These are phyloP conservation scores for Megaustenia siamemsis DNA, from an alignment of 2,888 invertebrate genomes.

Conservation along the genomic window DNA sequence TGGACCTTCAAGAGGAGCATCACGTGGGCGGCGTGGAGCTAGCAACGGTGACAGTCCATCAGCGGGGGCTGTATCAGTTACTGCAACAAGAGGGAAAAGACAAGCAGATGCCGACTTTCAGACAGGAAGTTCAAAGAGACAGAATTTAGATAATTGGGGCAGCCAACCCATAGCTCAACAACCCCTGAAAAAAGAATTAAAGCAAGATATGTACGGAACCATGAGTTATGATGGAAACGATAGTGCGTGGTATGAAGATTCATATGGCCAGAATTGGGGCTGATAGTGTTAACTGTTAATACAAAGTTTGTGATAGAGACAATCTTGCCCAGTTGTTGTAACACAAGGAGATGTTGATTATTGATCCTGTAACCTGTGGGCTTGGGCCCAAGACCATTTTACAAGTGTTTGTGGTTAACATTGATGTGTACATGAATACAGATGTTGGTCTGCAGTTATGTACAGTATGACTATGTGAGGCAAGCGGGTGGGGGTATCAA, in stretches of 20 bases:
- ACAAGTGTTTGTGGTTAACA: too few species aligned
- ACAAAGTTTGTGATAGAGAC: slow-evolving; percentile 41
- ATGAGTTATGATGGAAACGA: slow-evolving; percentile 82
- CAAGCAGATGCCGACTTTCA: slow-evolving; percentile 98
- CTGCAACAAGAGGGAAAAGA: slow-evolving; percentile 88
- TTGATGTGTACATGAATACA: not conserved
- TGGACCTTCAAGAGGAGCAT: slow-evolving; percentile 59
- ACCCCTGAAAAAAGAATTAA: slow-evolving; percentile 83
- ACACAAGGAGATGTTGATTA: too few species aligned
- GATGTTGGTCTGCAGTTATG: slow-evolving; percentile 46
- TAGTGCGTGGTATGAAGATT: slow-evolving; percentile 87
- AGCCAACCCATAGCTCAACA: slow-evolving; percentile 92
- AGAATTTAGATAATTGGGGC: slow-evolving; percentile 86
- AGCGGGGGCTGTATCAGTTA: slow-evolving; percentile 60
- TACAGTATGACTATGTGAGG: slow-evolving; percentile 47
- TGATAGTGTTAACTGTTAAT: slow-evolving; percentile 56
- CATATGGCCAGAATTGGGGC: slow-evolving; percentile 85
- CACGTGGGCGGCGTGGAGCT: slow-evolving; percentile 68
- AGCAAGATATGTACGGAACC: slow-evolving; percentile 81
- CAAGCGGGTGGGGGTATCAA: too few species aligned
- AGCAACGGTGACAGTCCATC: slow-evolving; percentile 58
- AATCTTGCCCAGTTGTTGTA: slow-evolving; percentile 43
- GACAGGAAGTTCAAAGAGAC: slow-evolving; percentile 96
- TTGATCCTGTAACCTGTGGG: too few species aligned
- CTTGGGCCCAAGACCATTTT: too few species aligned